Evolutionary conservation across 2,888 invertebrate species (phyloP).

Genomic region (Julus scandinavius): DNA sequence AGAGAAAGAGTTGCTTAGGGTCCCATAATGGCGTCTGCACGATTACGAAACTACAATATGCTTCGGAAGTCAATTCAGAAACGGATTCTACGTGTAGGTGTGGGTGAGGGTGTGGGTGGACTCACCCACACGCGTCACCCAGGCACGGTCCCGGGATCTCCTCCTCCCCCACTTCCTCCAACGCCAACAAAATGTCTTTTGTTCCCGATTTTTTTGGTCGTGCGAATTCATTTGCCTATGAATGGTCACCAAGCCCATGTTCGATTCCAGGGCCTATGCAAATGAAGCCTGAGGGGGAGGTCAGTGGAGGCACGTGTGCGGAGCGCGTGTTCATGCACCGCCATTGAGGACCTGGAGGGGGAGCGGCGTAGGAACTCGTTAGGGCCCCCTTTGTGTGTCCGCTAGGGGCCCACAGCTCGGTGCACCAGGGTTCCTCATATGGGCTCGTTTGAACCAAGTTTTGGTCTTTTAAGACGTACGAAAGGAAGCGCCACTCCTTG

Average conservation of each 20-base stretch:
- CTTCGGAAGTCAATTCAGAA: not conserved
- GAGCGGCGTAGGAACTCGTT: not conserved
- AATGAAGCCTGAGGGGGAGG: conserved; percentile 20
- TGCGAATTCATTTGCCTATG: not conserved
- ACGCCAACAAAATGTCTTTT: not conserved
- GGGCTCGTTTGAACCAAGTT: not conserved
- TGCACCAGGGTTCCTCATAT: not conserved
- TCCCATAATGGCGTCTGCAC: not conserved
- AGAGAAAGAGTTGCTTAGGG: not conserved
- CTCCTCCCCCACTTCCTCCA: not conserved
- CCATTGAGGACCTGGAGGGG: not conserved
- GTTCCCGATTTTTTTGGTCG: not conserved
- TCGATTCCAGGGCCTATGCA: not conserved
- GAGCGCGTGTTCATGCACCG: not conserved
- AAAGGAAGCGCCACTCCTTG: conserved; percentile 40
- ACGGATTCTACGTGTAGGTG: not conserved
- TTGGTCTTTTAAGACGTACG: not conserved
- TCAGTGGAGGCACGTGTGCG: conserved; percentile 33
- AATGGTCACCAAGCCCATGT: not conserved
- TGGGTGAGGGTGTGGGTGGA: not conserved
- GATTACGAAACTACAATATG: not conserved
- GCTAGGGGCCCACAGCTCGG: not conserved
- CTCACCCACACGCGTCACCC: too few species aligned
- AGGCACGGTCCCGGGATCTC: too few species aligned
- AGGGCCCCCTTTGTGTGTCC: conserved; percentile 12